phyloP scores from a whole-genome alignment of 2,797 vertebrate species.

The Muscicapa striata region DNA sequence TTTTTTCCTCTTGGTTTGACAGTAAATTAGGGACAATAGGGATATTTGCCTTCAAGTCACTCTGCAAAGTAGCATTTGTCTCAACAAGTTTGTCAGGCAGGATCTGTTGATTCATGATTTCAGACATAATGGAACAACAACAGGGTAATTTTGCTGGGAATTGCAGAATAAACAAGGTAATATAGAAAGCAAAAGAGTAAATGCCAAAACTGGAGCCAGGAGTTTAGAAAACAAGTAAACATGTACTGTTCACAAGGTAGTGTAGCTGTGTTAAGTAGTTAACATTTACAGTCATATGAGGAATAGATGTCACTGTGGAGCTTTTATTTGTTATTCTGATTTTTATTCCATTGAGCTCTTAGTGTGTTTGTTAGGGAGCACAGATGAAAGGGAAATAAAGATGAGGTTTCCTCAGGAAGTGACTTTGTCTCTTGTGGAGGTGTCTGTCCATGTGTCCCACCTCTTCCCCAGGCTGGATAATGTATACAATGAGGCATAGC shows the following conservation, averaged over 20 bases:
- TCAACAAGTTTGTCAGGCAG: not conserved
- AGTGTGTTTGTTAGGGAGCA: not conserved
- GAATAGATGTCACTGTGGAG: not conserved
- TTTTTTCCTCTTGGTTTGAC: not conserved
- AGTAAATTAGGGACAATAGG: not conserved
- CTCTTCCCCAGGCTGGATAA: not conserved
- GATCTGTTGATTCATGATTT: conserved; percentile 1
- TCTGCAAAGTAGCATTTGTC: not conserved
- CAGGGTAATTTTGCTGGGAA: not conserved
- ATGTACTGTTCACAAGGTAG: not conserved
- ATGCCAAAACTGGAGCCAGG: not conserved
- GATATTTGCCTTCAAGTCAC: not conserved
- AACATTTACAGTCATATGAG: not conserved
- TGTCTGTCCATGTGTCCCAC: not conserved
- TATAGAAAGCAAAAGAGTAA: not conserved
- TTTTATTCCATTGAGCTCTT: not conserved
- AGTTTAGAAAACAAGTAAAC: not conserved
- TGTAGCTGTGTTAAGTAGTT: not conserved
- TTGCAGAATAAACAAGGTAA: not conserved
- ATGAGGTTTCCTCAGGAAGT: not conserved
- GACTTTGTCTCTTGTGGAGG: not conserved
- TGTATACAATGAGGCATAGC: not conserved
- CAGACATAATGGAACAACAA: not conserved
- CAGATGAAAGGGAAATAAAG: not conserved
- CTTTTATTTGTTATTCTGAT: not conserved